phyloP scores from a whole-genome alignment of 1,140 invertebrate species.

The Gyrodactylus bullatarudis region DNA sequence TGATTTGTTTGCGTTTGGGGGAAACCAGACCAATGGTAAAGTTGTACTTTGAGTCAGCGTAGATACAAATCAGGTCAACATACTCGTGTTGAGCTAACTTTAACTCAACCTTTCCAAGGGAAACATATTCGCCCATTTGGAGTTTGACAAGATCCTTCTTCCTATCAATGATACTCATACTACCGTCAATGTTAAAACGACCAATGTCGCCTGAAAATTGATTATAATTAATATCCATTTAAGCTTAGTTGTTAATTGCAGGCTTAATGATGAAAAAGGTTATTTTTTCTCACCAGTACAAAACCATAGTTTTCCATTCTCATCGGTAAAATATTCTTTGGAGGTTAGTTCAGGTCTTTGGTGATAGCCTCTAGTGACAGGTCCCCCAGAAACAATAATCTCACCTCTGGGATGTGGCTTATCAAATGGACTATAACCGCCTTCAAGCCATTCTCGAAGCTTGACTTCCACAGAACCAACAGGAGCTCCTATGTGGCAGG shows the following conservation, averaged over 20 bases:
- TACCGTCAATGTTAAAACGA: conserved; percentile 56
- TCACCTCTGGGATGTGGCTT: conserved; percentile 61
- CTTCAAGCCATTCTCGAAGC: conserved; percentile 73
- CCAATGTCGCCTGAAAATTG: conserved; percentile 72
- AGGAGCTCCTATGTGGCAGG: conserved; percentile 59
- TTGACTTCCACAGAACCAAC: conserved; percentile 46
- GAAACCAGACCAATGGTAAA: background rate
- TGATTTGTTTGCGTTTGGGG: background rate
- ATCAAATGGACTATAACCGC: conserved; percentile 45
- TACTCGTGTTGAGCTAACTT: conserved; percentile 60
- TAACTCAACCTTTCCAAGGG: conserved; percentile 58
- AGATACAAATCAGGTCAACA: conserved; percentile 41
- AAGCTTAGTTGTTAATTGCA: background rate
- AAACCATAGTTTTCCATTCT: conserved; percentile 11
- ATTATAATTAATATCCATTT: background rate
- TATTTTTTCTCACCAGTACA: background rate
- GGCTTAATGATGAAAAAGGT: background rate
- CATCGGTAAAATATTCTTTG: conserved; percentile 46
- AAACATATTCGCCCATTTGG: conserved; percentile 80
- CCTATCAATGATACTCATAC: conserved; percentile 69
- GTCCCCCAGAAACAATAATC: conserved; percentile 53
- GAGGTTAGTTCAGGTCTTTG: conserved; percentile 51
- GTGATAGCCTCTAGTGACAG: conserved; percentile 66
- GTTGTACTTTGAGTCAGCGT: conserved; percentile 12
- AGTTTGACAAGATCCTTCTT: conserved; percentile 93